Evolutionary conservation across 2,888 invertebrate genomes (phyloP).

Genomic region (Empis livida): DNA sequence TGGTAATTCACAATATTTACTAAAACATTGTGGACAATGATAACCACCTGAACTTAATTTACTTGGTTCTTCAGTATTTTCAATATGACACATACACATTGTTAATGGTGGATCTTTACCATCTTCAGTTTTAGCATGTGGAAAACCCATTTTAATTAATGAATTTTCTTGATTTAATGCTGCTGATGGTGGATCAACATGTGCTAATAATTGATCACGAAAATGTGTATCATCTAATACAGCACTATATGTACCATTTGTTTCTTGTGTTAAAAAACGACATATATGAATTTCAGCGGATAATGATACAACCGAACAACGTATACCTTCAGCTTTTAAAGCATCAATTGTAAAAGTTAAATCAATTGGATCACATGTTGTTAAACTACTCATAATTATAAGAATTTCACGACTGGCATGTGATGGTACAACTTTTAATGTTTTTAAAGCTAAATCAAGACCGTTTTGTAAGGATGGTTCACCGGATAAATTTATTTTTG

Average conservation of each 20-base stretch:
- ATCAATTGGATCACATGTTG: conserved; percentile 94
- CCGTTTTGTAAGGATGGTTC: conserved; percentile 97
- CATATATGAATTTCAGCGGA: conserved; percentile 92
- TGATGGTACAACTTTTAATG: conserved; percentile 75
- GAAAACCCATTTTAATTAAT: conserved; percentile 93
- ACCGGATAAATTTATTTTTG: conserved; percentile 59
- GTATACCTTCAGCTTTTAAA: conserved; percentile 66
- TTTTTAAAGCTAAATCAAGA: conserved; percentile 72
- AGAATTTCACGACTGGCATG: conserved; percentile 93
- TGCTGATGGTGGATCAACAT: conserved; percentile 59
- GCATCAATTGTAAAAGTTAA: conserved; percentile 67
- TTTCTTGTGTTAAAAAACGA: conserved; percentile 70
- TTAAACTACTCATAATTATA: conserved; percentile 82
- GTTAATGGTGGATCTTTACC: conserved; percentile 57
- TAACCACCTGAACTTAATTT: conserved; percentile 66
- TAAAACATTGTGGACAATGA: conserved; percentile 89
- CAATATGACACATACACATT: conserved; percentile 89
- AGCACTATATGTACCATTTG: conserved; percentile 76
- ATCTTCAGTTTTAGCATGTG: conserved; percentile 56
- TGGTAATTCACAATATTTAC: conserved; percentile 96
- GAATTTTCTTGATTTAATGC: conserved; percentile 60
- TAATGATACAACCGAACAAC: conserved; percentile 89
- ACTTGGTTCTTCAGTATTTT: conserved; percentile 52
- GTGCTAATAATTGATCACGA: conserved; percentile 49
- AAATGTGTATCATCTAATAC: conserved; percentile 73